Conservation (phyloP, 2,888 invertebrate genomes). For the Tuta absoluta region DNA sequence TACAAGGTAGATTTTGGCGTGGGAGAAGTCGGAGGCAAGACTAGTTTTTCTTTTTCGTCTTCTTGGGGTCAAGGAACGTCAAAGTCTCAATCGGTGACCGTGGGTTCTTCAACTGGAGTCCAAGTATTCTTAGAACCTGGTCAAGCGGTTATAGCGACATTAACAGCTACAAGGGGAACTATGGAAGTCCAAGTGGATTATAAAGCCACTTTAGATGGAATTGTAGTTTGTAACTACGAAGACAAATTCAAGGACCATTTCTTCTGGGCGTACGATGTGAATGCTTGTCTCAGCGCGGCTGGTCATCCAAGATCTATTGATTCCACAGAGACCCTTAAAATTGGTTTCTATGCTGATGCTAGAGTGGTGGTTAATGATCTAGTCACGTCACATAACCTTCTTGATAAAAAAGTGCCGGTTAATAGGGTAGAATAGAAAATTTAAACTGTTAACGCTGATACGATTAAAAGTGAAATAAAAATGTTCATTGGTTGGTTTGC, state of each 20-base stretch:
- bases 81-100: conserved; percentile 34
- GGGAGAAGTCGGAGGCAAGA: conserved; percentile 29
- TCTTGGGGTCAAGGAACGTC: conserved; percentile 35
- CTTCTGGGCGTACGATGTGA: conserved; percentile 49
- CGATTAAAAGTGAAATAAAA: too few species aligned
- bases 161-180: conserved; percentile 41
- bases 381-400: too few species aligned
- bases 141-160: conserved; percentile 41
- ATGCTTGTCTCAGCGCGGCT: not conserved
- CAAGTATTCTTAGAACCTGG: conserved; percentile 42
- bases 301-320: too few species aligned
- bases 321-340: too few species aligned
- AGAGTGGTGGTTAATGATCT: too few species aligned
- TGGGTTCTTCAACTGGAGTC: conserved; percentile 37
- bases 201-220: conserved; percentile 44
- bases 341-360: too few species aligned
- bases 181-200: conserved; percentile 48
- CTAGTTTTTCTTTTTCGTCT: conserved; percentile 37
- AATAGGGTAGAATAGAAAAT: too few species aligned
- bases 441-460: too few species aligned
- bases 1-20: conserved; percentile 37
- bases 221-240: conserved; percentile 43
- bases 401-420: too few species aligned
- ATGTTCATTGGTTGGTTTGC: too few species aligned
- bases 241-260: conserved; percentile 44